A percentile compares a stretch with the other conserved stretches of the same genome.
These are phyloP conservation scores for Apomyelois bistriatella DNA, from an alignment of 2,888 invertebrate species.

Conservation along the genomic window DNA sequence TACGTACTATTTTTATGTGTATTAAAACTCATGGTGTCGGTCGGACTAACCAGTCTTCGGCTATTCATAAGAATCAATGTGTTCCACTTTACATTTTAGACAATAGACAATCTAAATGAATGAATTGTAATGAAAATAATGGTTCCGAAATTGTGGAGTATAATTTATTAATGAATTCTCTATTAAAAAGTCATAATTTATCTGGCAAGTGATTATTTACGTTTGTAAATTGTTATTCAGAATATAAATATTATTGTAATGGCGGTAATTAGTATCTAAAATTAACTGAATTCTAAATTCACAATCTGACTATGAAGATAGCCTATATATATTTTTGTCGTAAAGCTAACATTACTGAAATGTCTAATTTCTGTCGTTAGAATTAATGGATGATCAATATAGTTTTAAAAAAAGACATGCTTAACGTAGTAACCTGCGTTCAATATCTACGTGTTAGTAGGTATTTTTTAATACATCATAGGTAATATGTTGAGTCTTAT, in stretches of 20 bases:
- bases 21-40: slow-evolving; percentile 3
- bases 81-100: slow-evolving; percentile 18
- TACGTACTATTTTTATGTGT: background rate
- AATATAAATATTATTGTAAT: background rate
- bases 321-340: slow-evolving; percentile 32
- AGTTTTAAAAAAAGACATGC: slow-evolving; percentile 48
- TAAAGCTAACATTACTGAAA: slow-evolving; percentile 38
- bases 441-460: background rate
- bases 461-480: background rate
- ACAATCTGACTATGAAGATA: slow-evolving; percentile 22
- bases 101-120: background rate
- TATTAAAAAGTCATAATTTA: background rate
- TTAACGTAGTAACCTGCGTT: slow-evolving; percentile 30
- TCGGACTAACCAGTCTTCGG: slow-evolving; percentile 16
- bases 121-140: too few species aligned
- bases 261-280: background rate
- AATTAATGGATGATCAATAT: slow-evolving; percentile 38
- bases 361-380: slow-evolving; percentile 39
- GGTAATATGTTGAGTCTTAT: background rate
- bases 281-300: slow-evolving; percentile 11
- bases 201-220: background rate
- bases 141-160: background rate
- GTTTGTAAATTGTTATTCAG: slow-evolving; percentile 7
- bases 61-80: slow-evolving; percentile 18
- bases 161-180: background rate